A percentile compares a stretch with the other conserved stretches of the same genome.
Evolutionary conservation across 2,113 vertebrate genomes (phyloP).

Genomic region (Lophotis ruficrista): DNA sequence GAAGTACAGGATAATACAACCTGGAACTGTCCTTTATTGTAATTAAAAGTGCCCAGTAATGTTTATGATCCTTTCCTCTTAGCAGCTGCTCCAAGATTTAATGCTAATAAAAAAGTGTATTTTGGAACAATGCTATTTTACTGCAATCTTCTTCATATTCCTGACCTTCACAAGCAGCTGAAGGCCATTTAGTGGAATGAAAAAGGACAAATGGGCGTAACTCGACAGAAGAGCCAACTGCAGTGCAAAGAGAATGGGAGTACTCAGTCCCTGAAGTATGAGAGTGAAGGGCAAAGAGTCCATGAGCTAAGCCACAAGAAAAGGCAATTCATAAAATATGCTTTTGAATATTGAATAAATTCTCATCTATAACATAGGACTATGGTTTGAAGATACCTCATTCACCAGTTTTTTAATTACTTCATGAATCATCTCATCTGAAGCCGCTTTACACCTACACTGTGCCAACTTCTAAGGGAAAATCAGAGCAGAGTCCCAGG

Average conservation of each 20-base stretch:
- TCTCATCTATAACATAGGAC: background rate
- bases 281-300: background rate
- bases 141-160: slow-evolving; percentile 15
- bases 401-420: background rate
- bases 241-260: background rate
- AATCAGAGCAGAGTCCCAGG: background rate
- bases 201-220: background rate
- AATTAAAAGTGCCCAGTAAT: slow-evolving; percentile 70
- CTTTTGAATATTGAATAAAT: background rate
- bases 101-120: slow-evolving; percentile 56
- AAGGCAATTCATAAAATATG: background rate
- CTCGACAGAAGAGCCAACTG: background rate
- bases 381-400: background rate
- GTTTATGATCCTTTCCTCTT: slow-evolving; percentile 60
- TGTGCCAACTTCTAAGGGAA: slow-evolving; percentile 12
- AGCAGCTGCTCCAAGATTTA: slow-evolving; percentile 66
- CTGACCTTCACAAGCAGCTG: slow-evolving; percentile 43
- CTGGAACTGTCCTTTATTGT: slow-evolving; percentile 51
- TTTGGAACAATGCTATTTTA: slow-evolving; percentile 63
- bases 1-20: background rate
- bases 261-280: background rate
- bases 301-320: background rate
- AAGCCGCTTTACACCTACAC: background rate
- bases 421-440: background rate
- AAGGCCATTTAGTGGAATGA: background rate